A percentile compares a stretch with the other conserved stretches of the same genome.
Evolutionary conservation across 2,113 vertebrate genomes (phyloP).

Genomic region (Shinisaurus crocodilurus): DNA sequence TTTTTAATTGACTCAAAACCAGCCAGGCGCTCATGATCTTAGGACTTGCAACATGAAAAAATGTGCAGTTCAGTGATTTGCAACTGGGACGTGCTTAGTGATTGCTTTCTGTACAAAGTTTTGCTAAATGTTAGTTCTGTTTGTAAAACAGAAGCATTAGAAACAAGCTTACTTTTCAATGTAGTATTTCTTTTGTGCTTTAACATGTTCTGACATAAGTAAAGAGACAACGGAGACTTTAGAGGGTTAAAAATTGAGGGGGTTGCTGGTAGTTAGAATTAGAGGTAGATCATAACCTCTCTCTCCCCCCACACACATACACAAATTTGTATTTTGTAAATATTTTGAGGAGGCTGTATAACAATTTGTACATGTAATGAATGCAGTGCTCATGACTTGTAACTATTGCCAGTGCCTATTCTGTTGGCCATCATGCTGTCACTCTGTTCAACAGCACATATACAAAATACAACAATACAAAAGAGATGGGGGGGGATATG

Average conservation of each 20-base stretch:
- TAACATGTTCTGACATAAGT: background rate
- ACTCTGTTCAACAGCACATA: background rate
- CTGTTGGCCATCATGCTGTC: background rate
- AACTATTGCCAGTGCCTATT: background rate
- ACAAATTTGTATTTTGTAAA: background rate
- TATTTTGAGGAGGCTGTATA: background rate
- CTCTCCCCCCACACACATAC: background rate
- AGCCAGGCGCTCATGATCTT: background rate
- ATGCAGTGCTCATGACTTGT: background rate
- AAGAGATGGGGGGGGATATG: too few relatives aligned
- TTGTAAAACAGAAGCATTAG: constrained; percentile 37
- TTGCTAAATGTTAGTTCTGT: constrained; percentile 40
- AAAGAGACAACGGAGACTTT: background rate
- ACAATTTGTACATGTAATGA: background rate
- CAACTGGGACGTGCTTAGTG: constrained; percentile 26
- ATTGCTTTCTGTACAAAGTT: constrained; percentile 49
- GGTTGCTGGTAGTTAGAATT: background rate
- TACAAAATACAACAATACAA: constrained; percentile 3
- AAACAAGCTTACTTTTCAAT: constrained; percentile 27
- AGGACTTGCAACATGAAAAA: constrained; percentile 39
- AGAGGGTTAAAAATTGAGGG: background rate
- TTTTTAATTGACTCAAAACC: constrained; percentile 15
- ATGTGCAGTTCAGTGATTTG: constrained; percentile 45
- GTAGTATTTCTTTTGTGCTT: background rate
- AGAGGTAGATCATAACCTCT: background rate